Percentiles rank a stretch among this genome's conserved stretches.
phyloP scores from a whole-genome alignment of 1,140 invertebrate genomes.

The Drosophila micromelanica region DNA sequence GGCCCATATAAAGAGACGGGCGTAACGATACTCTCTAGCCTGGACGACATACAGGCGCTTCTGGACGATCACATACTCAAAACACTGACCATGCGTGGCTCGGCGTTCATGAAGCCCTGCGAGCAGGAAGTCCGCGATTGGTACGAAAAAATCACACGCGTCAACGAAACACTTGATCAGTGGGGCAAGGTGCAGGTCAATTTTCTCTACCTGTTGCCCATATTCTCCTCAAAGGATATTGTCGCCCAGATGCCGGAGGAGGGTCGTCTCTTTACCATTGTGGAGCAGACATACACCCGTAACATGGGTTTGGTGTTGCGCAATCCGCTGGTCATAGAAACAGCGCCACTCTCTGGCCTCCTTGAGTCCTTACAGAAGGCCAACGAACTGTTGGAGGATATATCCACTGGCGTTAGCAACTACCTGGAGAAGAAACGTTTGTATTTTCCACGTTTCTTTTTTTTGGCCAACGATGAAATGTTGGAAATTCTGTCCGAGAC shows the following conservation, averaged over 20 bases:
- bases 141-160: slow-evolving; percentile 91
- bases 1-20: slow-evolving; percentile 92
- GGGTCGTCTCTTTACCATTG: slow-evolving; percentile 90
- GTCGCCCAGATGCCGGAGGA: slow-evolving; percentile 97
- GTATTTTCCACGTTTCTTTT: slow-evolving; percentile 97
- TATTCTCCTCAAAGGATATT: slow-evolving; percentile 97
- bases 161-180: slow-evolving; percentile 93
- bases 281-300: slow-evolving; percentile 91
- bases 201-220: slow-evolving; percentile 96
- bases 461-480: slow-evolving; percentile 98
- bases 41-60: slow-evolving; percentile 94
- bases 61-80: slow-evolving; percentile 96
- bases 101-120: slow-evolving; percentile 96
- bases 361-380: slow-evolving; percentile 91
- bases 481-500: slow-evolving; percentile 97
- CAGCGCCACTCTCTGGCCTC: slow-evolving; percentile 89
- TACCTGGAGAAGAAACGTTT: slow-evolving; percentile 97
- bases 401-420: slow-evolving; percentile 94
- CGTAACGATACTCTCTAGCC: slow-evolving; percentile 90
- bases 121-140: slow-evolving; percentile 91
- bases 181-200: slow-evolving; percentile 95
- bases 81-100: slow-evolving; percentile 94
- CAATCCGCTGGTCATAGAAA: slow-evolving; percentile 91
- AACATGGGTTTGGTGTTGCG: slow-evolving; percentile 90
- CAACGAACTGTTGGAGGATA: slow-evolving; percentile 90